A percentile compares a stretch with the other conserved stretches of the same genome.
These are phyloP conservation scores for Actinia equina DNA, from an alignment of 64 coral and sea anemone genomes.

Conservation along the genomic window DNA sequence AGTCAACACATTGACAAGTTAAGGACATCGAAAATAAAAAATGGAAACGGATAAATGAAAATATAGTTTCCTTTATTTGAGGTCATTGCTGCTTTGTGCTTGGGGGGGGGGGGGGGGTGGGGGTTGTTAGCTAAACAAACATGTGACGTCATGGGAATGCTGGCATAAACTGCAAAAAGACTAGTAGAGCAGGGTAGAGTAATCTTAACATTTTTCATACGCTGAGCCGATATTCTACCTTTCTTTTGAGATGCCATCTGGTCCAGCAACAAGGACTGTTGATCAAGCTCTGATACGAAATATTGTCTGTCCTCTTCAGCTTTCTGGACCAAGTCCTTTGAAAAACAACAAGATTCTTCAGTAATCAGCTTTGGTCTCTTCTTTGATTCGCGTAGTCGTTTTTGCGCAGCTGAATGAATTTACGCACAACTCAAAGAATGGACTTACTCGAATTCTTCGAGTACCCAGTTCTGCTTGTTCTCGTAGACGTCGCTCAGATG, in stretches of 20 bases:
- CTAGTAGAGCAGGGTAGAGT: too few relatives aligned
- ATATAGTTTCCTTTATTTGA: too few relatives aligned
- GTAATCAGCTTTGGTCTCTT: neutral
- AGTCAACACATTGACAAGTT: too few relatives aligned
- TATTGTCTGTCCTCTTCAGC: conserved; percentile 59
- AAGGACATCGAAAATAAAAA: too few relatives aligned
- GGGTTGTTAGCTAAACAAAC: conserved; percentile 17
- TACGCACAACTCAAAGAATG: too few relatives aligned
- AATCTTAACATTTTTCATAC: neutral
- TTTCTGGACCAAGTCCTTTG: conserved; percentile 49
- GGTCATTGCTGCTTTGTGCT: too few relatives aligned
- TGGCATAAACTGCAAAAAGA: too few relatives aligned
- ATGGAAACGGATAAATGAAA: too few relatives aligned
- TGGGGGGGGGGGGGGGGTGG: too few relatives aligned
- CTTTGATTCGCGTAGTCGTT: too few relatives aligned
- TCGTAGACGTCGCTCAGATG: conserved; percentile 59
- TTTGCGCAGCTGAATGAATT: too few relatives aligned
- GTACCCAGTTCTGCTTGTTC: conserved; percentile 73
- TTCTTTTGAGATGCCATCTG: conserved; percentile 61
- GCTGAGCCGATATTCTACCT: conserved; percentile 11
- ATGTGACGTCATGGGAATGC: too few relatives aligned
- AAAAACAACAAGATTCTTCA: neutral
- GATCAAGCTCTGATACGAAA: conserved; percentile 62
- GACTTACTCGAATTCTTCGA: conserved; percentile 77
- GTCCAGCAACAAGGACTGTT: conserved; percentile 56